Evolutionary conservation across 2,113 vertebrate species (phyloP), one percentile per base, ranked within the genome.

Genomic region (Nothobranchius kuhntae): DNA sequence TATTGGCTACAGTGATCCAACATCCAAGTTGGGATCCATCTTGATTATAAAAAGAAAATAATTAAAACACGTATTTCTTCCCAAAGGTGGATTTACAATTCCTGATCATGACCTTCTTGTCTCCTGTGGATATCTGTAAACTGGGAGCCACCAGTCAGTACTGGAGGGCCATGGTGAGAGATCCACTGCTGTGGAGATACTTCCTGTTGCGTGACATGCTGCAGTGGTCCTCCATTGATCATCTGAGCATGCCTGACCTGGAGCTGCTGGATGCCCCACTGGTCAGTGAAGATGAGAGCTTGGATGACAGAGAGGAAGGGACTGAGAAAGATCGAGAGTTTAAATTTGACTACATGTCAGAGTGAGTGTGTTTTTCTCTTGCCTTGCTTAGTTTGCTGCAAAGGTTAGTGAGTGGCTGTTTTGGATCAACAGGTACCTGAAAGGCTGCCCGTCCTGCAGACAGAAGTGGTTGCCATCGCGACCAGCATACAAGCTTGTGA

Each of bases 131-230:
- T 44, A 61, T 99, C 59, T 98, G 95, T 77, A 86, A 73, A 24
- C 84, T 99, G 74, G 96, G 96, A 66, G 93, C 94, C 72, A 95
- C 95, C 4, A 94, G 89, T 80, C 90, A 11, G 1, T 97, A 97
- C 36, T 99, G 96, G 97, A 93, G 93, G 56, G 87, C 86, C 13
- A 84, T 94, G 72, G 94, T 96, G 10, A 90, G 86, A 68, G 97
- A 99, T 74, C 95, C 94, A 0, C 74, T 98, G 81, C 86, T 98
- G 48, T 98, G 98, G 98, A 92, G 92, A 67, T 96, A 94, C 67
- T 95, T 97, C 77, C 85, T 99, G 44, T 61, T 95, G 53, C 87
- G 95, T 45, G 97, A 98, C 84, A 90, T 96, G 71, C 93, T 92
- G 0, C 63, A 78, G 7, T 98, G 98, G 96, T 68, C 92, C 13